These are phyloP conservation scores for Chiridota heheva DNA, from an alignment of 35 echinoderm and acorn worm species.

Conservation along the genomic window DNA sequence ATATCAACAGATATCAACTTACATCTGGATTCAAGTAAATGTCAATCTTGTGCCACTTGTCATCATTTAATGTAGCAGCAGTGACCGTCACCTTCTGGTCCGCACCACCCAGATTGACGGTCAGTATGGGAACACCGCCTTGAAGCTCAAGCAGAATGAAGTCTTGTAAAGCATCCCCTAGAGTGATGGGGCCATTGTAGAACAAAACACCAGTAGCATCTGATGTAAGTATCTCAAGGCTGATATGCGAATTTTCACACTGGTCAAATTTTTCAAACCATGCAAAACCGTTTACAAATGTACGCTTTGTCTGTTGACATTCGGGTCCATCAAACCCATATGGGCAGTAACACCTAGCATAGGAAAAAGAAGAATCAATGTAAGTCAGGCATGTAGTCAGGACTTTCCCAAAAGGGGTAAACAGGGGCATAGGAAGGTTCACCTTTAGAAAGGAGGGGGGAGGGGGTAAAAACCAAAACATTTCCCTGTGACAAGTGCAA, in stretches of 20 bases:
- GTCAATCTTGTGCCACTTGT: constrained; percentile 80
- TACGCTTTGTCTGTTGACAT: constrained; percentile 79
- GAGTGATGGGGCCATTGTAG: constrained; percentile 79
- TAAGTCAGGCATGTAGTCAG: too few relatives aligned
- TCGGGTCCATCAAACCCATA: constrained; percentile 72
- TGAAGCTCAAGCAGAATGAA: constrained; percentile 72
- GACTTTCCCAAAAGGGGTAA: too few relatives aligned
- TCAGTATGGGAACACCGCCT: constrained; percentile 32
- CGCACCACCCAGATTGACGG: constrained; percentile 54
- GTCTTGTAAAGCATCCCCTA: constrained; percentile 17
- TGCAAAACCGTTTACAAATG: constrained; percentile 61
- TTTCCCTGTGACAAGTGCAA: not conserved
- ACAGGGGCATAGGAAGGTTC: not conserved
- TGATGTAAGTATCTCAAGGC: constrained; percentile 16
- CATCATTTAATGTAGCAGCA: constrained; percentile 24
- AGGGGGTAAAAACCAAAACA: not conserved
- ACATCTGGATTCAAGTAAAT: constrained; percentile 71
- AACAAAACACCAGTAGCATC: constrained; percentile 55
- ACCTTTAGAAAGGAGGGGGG: not conserved
- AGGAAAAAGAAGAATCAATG: not conserved
- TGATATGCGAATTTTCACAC: constrained; percentile 74
- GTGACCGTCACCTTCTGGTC: not conserved
- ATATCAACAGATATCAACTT: constrained; percentile 5
- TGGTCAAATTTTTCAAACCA: constrained; percentile 66
- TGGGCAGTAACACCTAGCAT: constrained; percentile 68